Evolutionary conservation across 1,140 invertebrate genomes (phyloP), one percentile per base, ranked within the genome.

Genomic region (Caenorhabditis tropicalis): DNA sequence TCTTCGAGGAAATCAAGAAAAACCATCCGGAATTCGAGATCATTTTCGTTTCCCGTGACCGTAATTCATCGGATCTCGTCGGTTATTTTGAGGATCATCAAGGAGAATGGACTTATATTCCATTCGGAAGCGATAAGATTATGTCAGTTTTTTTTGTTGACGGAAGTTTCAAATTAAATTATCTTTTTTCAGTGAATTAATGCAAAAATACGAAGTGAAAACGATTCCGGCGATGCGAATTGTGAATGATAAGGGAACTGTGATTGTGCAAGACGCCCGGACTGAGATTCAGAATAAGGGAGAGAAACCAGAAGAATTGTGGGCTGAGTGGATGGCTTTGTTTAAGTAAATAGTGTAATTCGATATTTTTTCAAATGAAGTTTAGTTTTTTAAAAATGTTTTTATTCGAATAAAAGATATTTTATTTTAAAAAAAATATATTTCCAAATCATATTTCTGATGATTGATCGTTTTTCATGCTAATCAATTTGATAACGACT

Each of bases 201-300:
- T 90, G 74, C 46, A 79, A 27, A 90, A 90, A 81, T 90, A 86
- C 56, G 87, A 88, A 65, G 88, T 91, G 10, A 91, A 91, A 74
- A 91, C 90, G 0, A 91, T 91, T 46, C 90, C 90, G 36, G 60
- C 90, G 0, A 79, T 90, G 27, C 82, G 87, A 39, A 87, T 91
- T 39, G 85, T 91, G 70, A 91, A 91, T 60, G 86, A 89, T 16
- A 89, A 91, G 58, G 90, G 90, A 49, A 87, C 83, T 43, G 89
- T 91, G 15, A 83, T 91, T 7, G 87, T 91, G 56, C n/a, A 88
- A 7, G 90, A 91, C 83, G 90, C 90, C 46, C 82, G 90, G 12
- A 91, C 88, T 7, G 90, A 91, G 82, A 86, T 90, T 36, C 87
- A 84, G 48, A 70, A 86, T 19, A 85, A 85, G 19, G 74, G 70